A percentile compares a stretch with the other conserved stretches of the same genome.
Conservation (phyloP, 2,797 vertebrate genomes). For the Sebastes miniatus region DNA sequence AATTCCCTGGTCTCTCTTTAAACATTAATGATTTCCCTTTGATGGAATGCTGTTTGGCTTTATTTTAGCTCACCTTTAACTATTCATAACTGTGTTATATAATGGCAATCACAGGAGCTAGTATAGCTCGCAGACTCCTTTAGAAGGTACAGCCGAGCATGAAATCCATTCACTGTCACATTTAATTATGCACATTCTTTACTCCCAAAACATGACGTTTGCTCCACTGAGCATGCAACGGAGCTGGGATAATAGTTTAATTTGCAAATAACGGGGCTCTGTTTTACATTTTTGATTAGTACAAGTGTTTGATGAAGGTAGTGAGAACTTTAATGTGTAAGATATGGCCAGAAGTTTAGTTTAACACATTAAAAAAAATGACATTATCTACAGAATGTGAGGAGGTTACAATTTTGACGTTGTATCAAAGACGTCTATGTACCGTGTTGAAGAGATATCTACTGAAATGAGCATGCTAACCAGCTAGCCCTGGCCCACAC, state of each 20-base stretch:
- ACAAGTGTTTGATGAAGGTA: neutral
- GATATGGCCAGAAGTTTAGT: neutral
- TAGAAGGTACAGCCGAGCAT: constrained; percentile 54
- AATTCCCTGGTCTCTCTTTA: constrained; percentile 57
- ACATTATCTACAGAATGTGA: neutral
- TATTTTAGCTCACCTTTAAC: constrained; percentile 70
- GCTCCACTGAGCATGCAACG: constrained; percentile 39
- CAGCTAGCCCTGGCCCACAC: neutral
- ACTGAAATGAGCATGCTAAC: neutral
- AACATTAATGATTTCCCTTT: constrained; percentile 71
- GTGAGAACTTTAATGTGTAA: neutral
- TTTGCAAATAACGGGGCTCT: constrained; percentile 18
- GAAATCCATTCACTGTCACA: constrained; percentile 51
- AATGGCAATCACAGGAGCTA: constrained; percentile 49
- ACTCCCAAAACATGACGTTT: constrained; percentile 20
- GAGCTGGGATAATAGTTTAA: constrained; percentile 47
- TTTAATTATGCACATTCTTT: constrained; percentile 62
- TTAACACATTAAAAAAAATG: neutral
- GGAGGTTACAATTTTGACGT: neutral
- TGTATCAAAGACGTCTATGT: neutral
- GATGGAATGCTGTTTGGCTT: constrained; percentile 70
- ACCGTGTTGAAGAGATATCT: neutral
- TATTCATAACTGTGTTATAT: constrained; percentile 72
- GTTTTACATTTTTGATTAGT: constrained; percentile 15
- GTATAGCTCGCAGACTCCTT: constrained; percentile 18